Evolutionary conservation across 2,888 invertebrate species (phyloP), one percentile per base, ranked within the genome.

Genomic region (Phortica okadai): DNA sequence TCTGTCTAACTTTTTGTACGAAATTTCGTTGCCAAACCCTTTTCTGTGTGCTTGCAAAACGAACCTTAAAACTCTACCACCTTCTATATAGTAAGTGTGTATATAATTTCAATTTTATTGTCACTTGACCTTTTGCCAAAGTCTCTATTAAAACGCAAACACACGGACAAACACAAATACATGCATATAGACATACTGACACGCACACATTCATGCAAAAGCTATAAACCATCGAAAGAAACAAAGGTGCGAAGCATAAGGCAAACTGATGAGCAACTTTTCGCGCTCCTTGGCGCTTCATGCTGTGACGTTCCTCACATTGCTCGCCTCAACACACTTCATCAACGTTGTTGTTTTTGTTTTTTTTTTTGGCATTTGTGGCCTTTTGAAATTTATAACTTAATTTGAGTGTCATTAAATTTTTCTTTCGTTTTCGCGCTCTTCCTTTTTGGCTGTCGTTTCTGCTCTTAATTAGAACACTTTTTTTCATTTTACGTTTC

Each of bases 341-440:
- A 33, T 33, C 33, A 4, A 1, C 59, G 14, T 5, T n/a, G 16
- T 10, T 16, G 7, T n/a, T 59, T 59, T 59, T 7, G 10, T 59
- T 59, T n/a, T 59, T 5, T 1, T 16, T 42, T 41, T 44, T 8
- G 56, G 11, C 59, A 45, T 73, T 58, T 42, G 58, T 73, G 73
- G 58, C 44, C 85, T 84, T 86, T 86, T 84, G 81, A 85, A 85
- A 85, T 85, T 67, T 84, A 85, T 85, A 85, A 85, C 86, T 85
- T 85, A 81, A 86, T 85, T 85, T 84, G 84, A 85, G 86, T 85
- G 85, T 83, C 85, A 85, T 85, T 85, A 86, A 85, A 86, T 67
- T 67, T 41, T 67, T 59, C 16, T 64, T 64, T 64, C 16, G 6
- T 67, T 42, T 42, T 50, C 10, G 50, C 50, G 50, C 14, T 50